Base-by-base conservation (phyloP, 2,113 vertebrate species). In the Cynoglossus semilaevis region DNA sequence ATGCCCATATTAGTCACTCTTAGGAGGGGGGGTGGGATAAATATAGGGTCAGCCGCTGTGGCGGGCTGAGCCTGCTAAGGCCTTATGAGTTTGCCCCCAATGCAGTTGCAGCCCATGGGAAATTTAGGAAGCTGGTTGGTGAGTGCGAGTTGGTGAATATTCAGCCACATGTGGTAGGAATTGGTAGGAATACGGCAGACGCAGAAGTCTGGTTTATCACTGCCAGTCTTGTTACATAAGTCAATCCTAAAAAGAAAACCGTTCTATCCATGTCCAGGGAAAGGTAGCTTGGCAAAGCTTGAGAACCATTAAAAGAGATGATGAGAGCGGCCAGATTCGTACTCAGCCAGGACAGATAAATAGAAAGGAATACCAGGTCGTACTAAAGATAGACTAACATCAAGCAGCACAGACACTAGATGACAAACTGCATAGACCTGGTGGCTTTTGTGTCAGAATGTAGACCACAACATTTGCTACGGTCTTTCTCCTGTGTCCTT, bases 1-100 rank as follows among this genome's bases (percentile, higher is more conserved):
- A 9, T 85, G 78, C 22, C 87, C 87, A 83, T 90, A 89, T 88
- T 87, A 86, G 88, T 89, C 80, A 83, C 63, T 79, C 58, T 76
- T 9, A 16, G 53, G 38, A 77, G 22, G 73, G 61, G 66, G 51
- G 63, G 64, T 41, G 45, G 76, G 87, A 84, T 90, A 89, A 87
- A 88, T 88, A 88, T 90, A 87, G 85, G 61, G 60, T 66, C 61
- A 63, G 64, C 76, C 58, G 70, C 44, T 56, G 16, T 67, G 50
- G 17, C 47, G 46, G 70, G 43, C 63, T 38, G 58, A 66, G 59
- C 56, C 36, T 15, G 41, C 74, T 72, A 60, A 78, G 79, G 84
- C 75, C 76, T 66, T 62, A 47, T 49, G 74, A 70, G 70, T 72
- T 76, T 56, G 53, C 72, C 70, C 51, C 63, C 12, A 18, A 52